Base-by-base conservation (phyloP, 1,140 invertebrate species). In the Monomorium pharaonis region DNA sequence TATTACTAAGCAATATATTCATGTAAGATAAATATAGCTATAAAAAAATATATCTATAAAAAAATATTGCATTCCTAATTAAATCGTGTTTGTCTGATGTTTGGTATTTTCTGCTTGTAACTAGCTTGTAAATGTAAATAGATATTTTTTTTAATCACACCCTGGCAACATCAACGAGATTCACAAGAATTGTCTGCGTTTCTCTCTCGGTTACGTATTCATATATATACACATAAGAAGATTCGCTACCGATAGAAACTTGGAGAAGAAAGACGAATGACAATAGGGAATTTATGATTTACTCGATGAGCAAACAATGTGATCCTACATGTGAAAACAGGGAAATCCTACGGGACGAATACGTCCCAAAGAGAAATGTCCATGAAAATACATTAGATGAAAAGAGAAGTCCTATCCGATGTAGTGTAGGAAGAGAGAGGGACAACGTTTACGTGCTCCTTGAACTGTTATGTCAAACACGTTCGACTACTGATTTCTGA, bases 381-480 rank as follows among this genome's bases (percentile, higher is more conserved):
- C 33, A 60, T 78, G 65, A 37, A 67, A 81, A 74, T 76, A 88
- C 63, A 76, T 74, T 84, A 58, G 84, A 18, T 83, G 70, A 83
- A 88, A 84, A 70, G 77, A 60, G 70, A 86, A 88, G 54, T 62
- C 74, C 72, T 75, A 88, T 86, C 83, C 86, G 86, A 88, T 58
- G 62, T 78, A 60, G 47, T 62, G 42, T 65, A 85, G n/a, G n/a
- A n/a, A n/a, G n/a, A n/a, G n/a, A n/a, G n/a, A n/a, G 67, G 65
- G 58, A 86, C 62, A 62, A 88, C 89, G 80, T 92, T 90, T 88
- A 89, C 90, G 87, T 24, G 83, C 47, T 56, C 16, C 44, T 65
- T 74, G 70, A 90, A 65, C 24, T 65, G 67, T 88, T 88, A 72
- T 70, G 86, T 91, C 86, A 87, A n/a, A 91, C 88, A 89, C 65